Evolutionary conservation across 2,113 vertebrate genomes (phyloP).

Genomic region (Sigmodon hispidus): DNA sequence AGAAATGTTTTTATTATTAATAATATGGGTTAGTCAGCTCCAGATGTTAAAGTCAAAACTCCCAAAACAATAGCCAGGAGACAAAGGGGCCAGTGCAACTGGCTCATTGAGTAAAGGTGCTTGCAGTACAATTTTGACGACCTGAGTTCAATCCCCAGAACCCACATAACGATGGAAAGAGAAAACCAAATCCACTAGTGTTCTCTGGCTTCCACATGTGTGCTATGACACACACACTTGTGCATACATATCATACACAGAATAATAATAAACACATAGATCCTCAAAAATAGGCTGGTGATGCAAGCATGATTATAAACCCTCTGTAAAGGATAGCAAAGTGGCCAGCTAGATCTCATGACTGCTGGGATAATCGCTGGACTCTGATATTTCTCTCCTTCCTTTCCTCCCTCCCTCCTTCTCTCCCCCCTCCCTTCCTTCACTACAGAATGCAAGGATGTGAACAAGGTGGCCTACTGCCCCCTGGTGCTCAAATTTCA

Average conservation of each 20-base stretch:
- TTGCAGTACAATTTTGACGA: background rate
- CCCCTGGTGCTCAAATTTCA: constrained; percentile 99
- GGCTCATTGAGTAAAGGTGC: background rate
- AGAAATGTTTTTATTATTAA: background rate
- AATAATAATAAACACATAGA: background rate
- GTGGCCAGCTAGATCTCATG: background rate
- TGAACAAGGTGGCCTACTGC: constrained; percentile 99
- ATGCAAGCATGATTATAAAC: background rate
- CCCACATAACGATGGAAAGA: background rate
- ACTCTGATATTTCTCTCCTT: background rate
- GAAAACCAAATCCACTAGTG: background rate
- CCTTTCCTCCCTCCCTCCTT: rapidly evolving
- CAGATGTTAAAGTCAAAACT: background rate
- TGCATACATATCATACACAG: background rate
- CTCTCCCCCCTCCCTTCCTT: rapidly evolving
- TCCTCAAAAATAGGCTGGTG: background rate
- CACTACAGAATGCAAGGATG: constrained; percentile 97
- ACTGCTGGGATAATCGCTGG: background rate
- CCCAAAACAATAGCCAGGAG: background rate
- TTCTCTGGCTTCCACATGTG: background rate
- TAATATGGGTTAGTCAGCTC: background rate
- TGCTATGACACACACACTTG: background rate
- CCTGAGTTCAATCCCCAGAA: background rate
- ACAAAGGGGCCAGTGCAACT: background rate
- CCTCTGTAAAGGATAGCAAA: background rate